Percentiles rank a stretch among this genome's conserved stretches.
Conservation (phyloP, 2,113 vertebrate species). For the Paracanthobrama guichenoti region DNA sequence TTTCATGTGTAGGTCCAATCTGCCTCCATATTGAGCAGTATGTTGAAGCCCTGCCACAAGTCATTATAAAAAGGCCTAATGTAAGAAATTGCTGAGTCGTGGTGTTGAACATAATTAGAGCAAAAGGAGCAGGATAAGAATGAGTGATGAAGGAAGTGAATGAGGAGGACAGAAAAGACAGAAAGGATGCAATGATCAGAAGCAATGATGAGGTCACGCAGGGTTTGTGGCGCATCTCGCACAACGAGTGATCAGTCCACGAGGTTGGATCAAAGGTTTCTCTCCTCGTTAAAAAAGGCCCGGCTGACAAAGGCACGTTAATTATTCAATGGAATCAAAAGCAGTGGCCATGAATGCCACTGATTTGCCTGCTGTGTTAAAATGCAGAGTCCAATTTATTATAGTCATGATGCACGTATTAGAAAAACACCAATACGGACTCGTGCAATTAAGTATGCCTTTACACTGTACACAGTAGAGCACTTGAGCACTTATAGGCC, state of each 20-base stretch:
- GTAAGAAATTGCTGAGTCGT: conserved; percentile 13
- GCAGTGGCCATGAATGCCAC: conserved; percentile 38
- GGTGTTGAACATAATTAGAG: conserved; percentile 38
- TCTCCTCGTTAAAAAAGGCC: conserved; percentile 36
- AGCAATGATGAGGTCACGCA: conserved; percentile 10
- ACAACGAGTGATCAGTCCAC: conserved; percentile 22
- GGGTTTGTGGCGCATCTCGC: background rate
- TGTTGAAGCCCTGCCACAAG: background rate
- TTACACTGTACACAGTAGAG: conserved; percentile 28
- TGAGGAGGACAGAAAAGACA: conserved; percentile 28
- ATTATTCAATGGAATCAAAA: conserved; percentile 50
- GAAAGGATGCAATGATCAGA: conserved; percentile 8
- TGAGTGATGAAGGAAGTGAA: conserved; percentile 12
- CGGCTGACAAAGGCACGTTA: conserved; percentile 35
- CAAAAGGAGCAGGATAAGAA: conserved; percentile 14
- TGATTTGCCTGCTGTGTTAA: conserved; percentile 39
- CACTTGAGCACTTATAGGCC: conserved; percentile 38
- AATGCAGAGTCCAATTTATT: conserved; percentile 48
- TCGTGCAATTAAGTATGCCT: conserved; percentile 25
- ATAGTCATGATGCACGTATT: conserved; percentile 39
- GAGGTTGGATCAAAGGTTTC: conserved; percentile 47
- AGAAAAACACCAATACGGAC: conserved; percentile 32
- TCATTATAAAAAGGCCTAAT: background rate
- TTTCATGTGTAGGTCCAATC: background rate
- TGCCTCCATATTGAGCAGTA: background rate